Evolutionary conservation across 2,888 invertebrate genomes (phyloP), one percentile per base, ranked within the genome.

Genomic region (Mechanitis mazaeus): DNA sequence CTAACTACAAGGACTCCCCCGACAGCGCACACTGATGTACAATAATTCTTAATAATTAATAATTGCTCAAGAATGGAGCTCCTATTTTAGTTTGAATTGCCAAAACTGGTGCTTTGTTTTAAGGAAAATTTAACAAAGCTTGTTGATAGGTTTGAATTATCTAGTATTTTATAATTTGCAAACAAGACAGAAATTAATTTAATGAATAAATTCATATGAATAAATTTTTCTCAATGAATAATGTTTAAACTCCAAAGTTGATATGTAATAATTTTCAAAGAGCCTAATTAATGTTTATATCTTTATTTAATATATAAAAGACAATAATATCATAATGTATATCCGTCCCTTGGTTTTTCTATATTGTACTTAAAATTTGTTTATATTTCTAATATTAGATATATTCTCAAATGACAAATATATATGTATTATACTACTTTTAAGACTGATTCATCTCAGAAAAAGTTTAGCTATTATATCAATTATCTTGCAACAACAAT

Each of bases 1-100:
- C 80, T 3, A 78, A 78, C 59, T 83, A 81, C 63, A 75, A 78
- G 50, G 81, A 81, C 33, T 69, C 70, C 31, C 74, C 76, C 45
- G 66, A 69, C 56, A 63, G 61, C 12, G 50, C 57, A 28, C 60
- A 64, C 50, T 66, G 56, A 60, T 57, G n/a, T 20, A 58, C 3
- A 11, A 60, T 6, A 38, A n/a, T 35, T 33, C 11, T 56, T 35
- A 54, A 53, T 31, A n/a, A 3, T 31, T 46, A 45, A 47, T 31
- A 47, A 28, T 46, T 33, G 20, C 12, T 55, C 55, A 55, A 5
- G n/a, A 20, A 50, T 31, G 1, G 7, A 50, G 50, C 50, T 9
- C 9, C 11, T 42, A 42, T 7, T 42, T 42, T 42, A 42, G 9
- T 42, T 42, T 9, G 9, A 42, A 42, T 42, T 42, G 42, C 42